Evolutionary conservation across 2,888 invertebrate species (phyloP).

Genomic region (Ashinkailepas kermadecensis): DNA sequence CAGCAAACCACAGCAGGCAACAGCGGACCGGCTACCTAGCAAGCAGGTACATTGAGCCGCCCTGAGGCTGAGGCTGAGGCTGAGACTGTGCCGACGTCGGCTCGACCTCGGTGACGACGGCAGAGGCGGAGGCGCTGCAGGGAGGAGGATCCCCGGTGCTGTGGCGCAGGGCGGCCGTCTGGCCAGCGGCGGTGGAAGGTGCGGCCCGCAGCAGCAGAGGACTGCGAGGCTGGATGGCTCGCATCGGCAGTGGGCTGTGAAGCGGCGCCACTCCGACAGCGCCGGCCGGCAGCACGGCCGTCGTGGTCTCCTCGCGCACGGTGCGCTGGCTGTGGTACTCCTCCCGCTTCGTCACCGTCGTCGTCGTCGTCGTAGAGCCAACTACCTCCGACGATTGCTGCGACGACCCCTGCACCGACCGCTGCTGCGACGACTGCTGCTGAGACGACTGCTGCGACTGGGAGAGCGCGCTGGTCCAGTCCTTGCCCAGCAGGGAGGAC

Average conservation of each 20-base stretch:
- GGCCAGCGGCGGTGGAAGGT: not conserved
- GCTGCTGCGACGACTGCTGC: too few relatives aligned
- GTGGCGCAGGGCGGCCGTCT: not conserved
- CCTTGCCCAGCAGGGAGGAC: too few relatives aligned
- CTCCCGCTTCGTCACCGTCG: not conserved
- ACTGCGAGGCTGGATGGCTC: not conserved
- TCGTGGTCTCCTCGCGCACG: not conserved
- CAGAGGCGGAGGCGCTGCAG: not conserved
- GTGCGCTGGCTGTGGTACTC: not conserved
- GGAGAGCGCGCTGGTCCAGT: too few relatives aligned
- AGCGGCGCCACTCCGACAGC: not conserved
- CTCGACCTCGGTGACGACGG: not conserved
- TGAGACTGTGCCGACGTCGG: not conserved
- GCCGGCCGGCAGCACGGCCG: not conserved
- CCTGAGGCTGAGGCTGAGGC: not conserved
- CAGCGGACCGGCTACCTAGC: not conserved
- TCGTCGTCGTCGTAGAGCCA: not conserved
- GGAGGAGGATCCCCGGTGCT: not conserved
- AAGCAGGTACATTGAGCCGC: not conserved
- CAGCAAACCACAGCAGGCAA: not conserved
- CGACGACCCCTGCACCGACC: too few relatives aligned
- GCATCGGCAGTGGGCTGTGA: not conserved
- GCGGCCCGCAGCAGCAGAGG: conserved; percentile 1
- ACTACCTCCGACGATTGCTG: not conserved
- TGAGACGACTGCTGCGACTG: too few relatives aligned